Base-by-base conservation (phyloP, 2,113 vertebrate species). In the Ranitomeya variabilis region DNA sequence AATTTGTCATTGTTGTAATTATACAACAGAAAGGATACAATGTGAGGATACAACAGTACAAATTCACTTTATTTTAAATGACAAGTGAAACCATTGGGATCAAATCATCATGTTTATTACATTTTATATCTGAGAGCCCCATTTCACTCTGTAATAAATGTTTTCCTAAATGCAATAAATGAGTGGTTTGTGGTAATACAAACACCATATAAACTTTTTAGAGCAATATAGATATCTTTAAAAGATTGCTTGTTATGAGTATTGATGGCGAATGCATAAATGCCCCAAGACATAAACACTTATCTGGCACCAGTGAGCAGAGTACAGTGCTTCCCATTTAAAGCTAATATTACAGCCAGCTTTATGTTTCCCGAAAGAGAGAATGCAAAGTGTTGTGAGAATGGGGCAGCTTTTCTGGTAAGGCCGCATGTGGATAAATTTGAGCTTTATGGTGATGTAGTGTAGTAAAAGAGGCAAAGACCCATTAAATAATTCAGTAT, bases 361-460 rank as follows among this genome's bases (percentile, higher is more conserved):
- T 87, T 87, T 52, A 87, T 79, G 85, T 26, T 79, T 87, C 76
- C 76, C 37, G 74, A 79, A 87, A 87, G 85, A 76, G 66, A 69
- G 82, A 84, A 83, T 83, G 82, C 64, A 84, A 69, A 71, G 82
- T 55, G 82, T 69, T 84, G 82, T 55, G 66, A 84, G 82, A 84
- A 69, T 71, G 82, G 80, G 80, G 80, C 57, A 69, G 45, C 67
- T 84, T 71, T 84, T 69, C 82, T 84, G 64, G 64, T 71, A 84
- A 84, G 64, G 16, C 57, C 11, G 81, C 64, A 83, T 54, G 81
- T 71, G 82, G 82, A 71, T 71, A 84, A 84, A 84, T 84, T 66
- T 83, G 66, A 71, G 51, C 82, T 84, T 84, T 84, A 83, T 84
- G 66, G 64, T 84, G 82, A 71, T 83, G 45, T 84, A 71, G 82